phyloP scores from a whole-genome alignment of 1,140 invertebrate species.

The Bombus breviceps region DNA sequence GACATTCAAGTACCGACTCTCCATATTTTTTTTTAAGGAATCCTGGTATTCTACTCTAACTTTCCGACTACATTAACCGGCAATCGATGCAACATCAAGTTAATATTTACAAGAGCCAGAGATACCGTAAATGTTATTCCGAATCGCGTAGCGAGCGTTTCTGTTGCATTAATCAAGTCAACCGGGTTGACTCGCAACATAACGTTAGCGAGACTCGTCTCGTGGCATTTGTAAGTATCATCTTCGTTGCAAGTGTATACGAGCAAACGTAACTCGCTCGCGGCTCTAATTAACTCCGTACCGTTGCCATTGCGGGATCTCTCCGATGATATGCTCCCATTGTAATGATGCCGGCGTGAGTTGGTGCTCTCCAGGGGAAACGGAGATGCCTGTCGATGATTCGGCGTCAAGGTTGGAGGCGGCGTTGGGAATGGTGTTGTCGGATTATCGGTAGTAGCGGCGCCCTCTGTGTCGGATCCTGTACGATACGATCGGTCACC shows the following conservation, averaged over 20 bases:
- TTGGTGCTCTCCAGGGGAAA: slow-evolving; percentile 87
- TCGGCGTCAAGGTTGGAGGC: slow-evolving; percentile 81
- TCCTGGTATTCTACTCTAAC: too few relatives aligned
- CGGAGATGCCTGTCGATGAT: slow-evolving; percentile 86
- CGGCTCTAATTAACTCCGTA: slow-evolving; percentile 66
- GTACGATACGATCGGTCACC: slow-evolving; percentile 84
- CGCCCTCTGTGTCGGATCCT: slow-evolving; percentile 84
- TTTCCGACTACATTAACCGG: not conserved
- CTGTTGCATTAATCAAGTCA: slow-evolving; percentile 28
- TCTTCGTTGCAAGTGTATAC: slow-evolving; percentile 31
- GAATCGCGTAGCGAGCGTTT: not conserved
- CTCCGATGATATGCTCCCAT: slow-evolving; percentile 74
- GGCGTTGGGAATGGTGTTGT: slow-evolving; percentile 82
- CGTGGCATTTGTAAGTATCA: slow-evolving; percentile 48
- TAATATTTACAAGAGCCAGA: slow-evolving; percentile 28
- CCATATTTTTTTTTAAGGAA: not conserved
- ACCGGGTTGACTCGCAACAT: slow-evolving; percentile 5
- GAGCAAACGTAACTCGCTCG: slow-evolving; percentile 39
- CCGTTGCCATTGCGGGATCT: slow-evolving; percentile 75
- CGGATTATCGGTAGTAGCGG: slow-evolving; percentile 81
- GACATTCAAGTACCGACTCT: not conserved
- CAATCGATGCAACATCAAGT: not conserved
- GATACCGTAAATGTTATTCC: slow-evolving; percentile 25
- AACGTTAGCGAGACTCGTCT: slow-evolving; percentile 57
- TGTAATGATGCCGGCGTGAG: slow-evolving; percentile 83